Evolutionary conservation across 2,113 vertebrate species (phyloP).

Genomic region (Onychostoma macrolepis): DNA sequence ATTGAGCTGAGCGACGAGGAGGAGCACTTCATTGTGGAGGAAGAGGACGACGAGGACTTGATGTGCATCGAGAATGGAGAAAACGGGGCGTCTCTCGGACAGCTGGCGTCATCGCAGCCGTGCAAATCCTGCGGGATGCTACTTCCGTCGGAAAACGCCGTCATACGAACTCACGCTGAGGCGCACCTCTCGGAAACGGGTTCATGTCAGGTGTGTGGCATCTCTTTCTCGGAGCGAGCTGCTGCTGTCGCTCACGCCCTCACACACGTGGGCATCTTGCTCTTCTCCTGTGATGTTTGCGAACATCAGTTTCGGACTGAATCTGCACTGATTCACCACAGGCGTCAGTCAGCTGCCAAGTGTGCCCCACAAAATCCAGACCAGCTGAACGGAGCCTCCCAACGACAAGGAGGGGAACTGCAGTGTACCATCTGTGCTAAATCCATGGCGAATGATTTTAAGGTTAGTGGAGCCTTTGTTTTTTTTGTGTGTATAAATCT

Average conservation of each 20-base stretch:
- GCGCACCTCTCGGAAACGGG: slow-evolving; percentile 81
- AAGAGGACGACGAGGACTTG: slow-evolving; percentile 91
- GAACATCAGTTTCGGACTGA: slow-evolving; percentile 90
- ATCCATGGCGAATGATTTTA: slow-evolving; percentile 87
- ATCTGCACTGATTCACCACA: slow-evolving; percentile 88
- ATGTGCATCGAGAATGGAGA: slow-evolving; percentile 83
- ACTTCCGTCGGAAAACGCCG: slow-evolving; percentile 83
- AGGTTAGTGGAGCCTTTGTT: slow-evolving; percentile 66
- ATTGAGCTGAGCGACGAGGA: slow-evolving; percentile 95
- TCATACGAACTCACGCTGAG: slow-evolving; percentile 84
- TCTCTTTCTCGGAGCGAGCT: slow-evolving; percentile 84
- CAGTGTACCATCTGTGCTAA: slow-evolving; percentile 84
- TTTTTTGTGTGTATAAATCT: background rate
- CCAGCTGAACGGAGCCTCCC: slow-evolving; percentile 65
- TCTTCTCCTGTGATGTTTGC: slow-evolving; percentile 95
- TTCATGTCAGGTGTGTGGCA: slow-evolving; percentile 84
- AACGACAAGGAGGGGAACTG: slow-evolving; percentile 70
- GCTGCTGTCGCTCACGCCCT: slow-evolving; percentile 83
- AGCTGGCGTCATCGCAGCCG: slow-evolving; percentile 73
- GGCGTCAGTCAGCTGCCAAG: slow-evolving; percentile 78
- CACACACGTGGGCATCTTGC: slow-evolving; percentile 89
- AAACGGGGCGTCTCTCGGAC: slow-evolving; percentile 59
- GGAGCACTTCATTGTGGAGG: slow-evolving; percentile 76
- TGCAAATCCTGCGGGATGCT: slow-evolving; percentile 87
- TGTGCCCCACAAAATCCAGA: slow-evolving; percentile 81